Evolutionary conservation across 2,797 vertebrate genomes (phyloP).

Genomic region (Xerus rutilus): DNA sequence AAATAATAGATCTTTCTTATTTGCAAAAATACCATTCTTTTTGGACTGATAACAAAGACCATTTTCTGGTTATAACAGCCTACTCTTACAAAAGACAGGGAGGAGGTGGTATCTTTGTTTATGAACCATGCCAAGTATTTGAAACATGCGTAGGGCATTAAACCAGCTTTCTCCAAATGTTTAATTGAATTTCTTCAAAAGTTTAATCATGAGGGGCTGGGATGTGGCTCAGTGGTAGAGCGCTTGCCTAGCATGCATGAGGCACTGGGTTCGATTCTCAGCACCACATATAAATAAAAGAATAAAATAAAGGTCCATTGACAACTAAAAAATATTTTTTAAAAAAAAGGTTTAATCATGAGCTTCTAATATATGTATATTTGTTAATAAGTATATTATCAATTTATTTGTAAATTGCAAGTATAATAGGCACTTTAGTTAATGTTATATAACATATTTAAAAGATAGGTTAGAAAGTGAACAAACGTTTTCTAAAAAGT

Average conservation of each 20-base stretch:
- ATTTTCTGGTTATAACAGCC: not conserved
- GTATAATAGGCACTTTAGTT: constrained; percentile 6
- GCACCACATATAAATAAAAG: no score
- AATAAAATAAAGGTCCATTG: no score
- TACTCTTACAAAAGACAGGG: not conserved
- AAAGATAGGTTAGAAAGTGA: not conserved
- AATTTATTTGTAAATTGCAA: not conserved
- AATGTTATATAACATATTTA: not conserved
- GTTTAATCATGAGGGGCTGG: not conserved
- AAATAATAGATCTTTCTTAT: constrained; percentile 29
- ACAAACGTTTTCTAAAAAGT: not conserved
- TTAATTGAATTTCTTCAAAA: not conserved
- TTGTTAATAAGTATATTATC: not conserved
- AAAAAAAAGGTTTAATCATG: not conserved
- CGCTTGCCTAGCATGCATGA: no score
- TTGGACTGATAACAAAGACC: not conserved
- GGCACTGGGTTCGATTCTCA: no score
- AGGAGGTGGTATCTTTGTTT: not conserved
- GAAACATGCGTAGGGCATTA: not conserved
- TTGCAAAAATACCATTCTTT: constrained; percentile 23
- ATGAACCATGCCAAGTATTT: not conserved
- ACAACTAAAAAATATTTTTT: no score
- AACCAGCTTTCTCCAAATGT: not conserved
- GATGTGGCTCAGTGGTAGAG: no score
- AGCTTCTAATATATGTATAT: not conserved